Evolutionary conservation across 1,140 invertebrate species (phyloP).

Genomic region (Nomia melanderi): DNA sequence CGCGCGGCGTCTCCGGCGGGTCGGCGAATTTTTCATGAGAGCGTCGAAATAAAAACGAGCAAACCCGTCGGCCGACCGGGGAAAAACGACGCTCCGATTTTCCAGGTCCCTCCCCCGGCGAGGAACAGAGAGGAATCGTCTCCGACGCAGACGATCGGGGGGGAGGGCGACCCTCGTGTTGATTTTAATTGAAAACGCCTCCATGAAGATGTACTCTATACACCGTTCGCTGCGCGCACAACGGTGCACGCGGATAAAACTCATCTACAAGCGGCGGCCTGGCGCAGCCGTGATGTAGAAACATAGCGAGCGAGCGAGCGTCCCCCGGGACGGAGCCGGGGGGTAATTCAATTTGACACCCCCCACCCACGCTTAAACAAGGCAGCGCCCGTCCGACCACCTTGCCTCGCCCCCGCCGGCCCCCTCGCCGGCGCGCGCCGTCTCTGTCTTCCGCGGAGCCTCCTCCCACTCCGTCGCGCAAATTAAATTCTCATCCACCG

Average conservation of each 20-base stretch:
- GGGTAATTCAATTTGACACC: conserved; percentile 81
- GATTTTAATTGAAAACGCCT: conserved; percentile 78
- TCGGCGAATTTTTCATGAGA: conserved; percentile 52
- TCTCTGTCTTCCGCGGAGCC: conserved; percentile 37
- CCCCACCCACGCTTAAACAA: conserved; percentile 79
- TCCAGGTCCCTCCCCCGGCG: no score
- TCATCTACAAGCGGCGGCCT: conserved; percentile 37
- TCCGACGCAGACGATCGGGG: background rate
- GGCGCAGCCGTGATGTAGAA: conserved; percentile 48
- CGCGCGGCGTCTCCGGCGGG: conserved; percentile 40
- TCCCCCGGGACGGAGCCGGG: conserved; percentile 73
- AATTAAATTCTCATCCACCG: conserved; percentile 81
- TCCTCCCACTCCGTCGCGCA: conserved; percentile 59
- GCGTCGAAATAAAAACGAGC: no score
- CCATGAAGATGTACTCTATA: conserved; percentile 59
- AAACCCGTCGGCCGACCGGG: no score
- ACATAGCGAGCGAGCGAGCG: conserved; percentile 67
- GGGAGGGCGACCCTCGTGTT: conserved; percentile 62
- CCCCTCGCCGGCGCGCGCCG: conserved; percentile 15
- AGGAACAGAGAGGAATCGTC: background rate
- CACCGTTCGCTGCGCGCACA: conserved; percentile 36
- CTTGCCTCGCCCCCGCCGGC: conserved; percentile 32
- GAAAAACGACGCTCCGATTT: conserved; percentile 18
- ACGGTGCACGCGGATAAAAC: conserved; percentile 50
- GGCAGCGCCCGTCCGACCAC: conserved; percentile 73